Percentiles rank a stretch among this genome's conserved stretches.
These are phyloP conservation scores for Sebastes wilsoni DNA, from an alignment of 2,797 vertebrate genomes.

Conservation along the genomic window DNA sequence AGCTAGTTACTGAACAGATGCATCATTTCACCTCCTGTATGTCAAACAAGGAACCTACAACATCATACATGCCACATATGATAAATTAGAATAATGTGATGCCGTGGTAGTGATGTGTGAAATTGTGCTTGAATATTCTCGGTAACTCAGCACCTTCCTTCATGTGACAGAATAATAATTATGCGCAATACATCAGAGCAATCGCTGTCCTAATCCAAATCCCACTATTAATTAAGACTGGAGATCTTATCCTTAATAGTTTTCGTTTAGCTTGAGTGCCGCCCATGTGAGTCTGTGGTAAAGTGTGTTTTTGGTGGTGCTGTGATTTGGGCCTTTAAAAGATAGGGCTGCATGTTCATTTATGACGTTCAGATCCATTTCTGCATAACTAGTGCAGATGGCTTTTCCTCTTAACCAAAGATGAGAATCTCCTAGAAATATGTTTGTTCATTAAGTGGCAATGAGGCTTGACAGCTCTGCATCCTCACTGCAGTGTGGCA, in stretches of 20 bases:
- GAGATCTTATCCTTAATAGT: conserved; percentile 41
- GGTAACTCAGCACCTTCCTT: conserved; percentile 47
- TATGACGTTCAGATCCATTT: conserved; percentile 36
- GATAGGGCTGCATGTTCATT: conserved; percentile 15
- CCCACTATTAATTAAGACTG: conserved; percentile 53
- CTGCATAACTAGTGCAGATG: conserved; percentile 51
- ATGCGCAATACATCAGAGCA: conserved; percentile 11
- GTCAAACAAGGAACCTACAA: not conserved
- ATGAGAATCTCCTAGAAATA: conserved; percentile 62
- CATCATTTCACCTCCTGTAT: not conserved
- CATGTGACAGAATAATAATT: conserved; percentile 27
- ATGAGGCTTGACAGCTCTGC: conserved; percentile 72
- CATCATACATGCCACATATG: not conserved
- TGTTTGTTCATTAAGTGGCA: conserved; percentile 76
- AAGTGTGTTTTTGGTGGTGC: not conserved
- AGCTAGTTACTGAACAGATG: not conserved
- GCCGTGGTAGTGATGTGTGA: conserved; percentile 27
- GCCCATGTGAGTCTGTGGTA: not conserved
- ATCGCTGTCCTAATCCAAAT: conserved; percentile 37
- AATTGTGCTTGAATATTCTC: conserved; percentile 48
- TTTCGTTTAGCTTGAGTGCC: conserved; percentile 9
- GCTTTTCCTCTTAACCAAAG: conserved; percentile 57
- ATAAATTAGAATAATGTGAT: conserved; percentile 15
- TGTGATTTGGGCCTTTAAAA: not conserved
- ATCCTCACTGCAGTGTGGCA: conserved; percentile 61